Evolutionary conservation across 2,888 invertebrate species (phyloP).

Genomic region (Morinoia aosen): DNA sequence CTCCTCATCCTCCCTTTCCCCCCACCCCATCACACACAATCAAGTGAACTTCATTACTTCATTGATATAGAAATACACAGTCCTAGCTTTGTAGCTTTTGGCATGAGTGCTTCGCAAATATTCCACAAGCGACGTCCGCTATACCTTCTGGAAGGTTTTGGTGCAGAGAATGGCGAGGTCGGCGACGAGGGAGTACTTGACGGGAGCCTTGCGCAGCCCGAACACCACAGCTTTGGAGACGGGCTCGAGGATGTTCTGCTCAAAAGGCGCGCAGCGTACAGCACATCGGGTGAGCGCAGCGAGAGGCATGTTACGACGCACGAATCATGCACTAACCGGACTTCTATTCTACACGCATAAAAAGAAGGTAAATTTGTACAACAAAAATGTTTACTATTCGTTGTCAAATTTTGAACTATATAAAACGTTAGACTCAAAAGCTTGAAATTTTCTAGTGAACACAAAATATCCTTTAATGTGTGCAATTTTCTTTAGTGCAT

Average conservation of each 20-base stretch:
- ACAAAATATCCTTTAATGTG: too few species aligned
- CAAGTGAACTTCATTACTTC: not conserved
- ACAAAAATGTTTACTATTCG: too few species aligned
- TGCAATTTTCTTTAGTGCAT: too few species aligned
- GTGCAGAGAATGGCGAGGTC: constrained; percentile 93
- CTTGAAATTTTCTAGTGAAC: too few species aligned
- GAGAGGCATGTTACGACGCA: not conserved
- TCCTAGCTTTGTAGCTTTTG: not conserved
- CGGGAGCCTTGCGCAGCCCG: constrained; percentile 88
- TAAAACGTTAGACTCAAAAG: too few species aligned
- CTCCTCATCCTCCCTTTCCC: not conserved
- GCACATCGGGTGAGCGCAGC: not conserved
- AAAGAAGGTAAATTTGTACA: too few species aligned
- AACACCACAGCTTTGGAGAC: constrained; percentile 95
- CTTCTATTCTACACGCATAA: not conserved
- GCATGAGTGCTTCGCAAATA: not conserved
- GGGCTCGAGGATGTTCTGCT: constrained; percentile 85
- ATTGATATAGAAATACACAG: not conserved
- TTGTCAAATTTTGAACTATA: too few species aligned
- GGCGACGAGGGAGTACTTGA: constrained; percentile 80
- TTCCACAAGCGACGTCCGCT: not conserved
- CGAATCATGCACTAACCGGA: not conserved
- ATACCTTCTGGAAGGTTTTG: constrained; percentile 85
- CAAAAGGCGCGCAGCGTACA: not conserved
- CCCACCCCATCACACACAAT: not conserved